These are phyloP conservation scores for Macropis europaea DNA, from an alignment of 2,888 invertebrate species.

Conservation along the genomic window DNA sequence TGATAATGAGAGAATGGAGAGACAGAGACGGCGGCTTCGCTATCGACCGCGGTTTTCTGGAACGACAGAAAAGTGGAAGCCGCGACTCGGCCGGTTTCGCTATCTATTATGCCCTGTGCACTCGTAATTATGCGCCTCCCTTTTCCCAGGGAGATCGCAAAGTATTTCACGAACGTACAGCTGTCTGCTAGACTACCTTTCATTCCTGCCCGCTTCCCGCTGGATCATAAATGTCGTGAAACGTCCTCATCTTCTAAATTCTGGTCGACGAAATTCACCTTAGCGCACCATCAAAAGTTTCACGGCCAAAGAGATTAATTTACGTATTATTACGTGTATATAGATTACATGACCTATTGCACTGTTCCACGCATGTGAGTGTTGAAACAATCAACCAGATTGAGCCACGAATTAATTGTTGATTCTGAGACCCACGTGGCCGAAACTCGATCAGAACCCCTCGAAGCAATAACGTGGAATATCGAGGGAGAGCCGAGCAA, in stretches of 20 bases:
- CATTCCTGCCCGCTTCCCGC: neutral
- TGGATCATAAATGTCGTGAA: slow-evolving; percentile 19
- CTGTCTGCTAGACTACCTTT: slow-evolving; percentile 14
- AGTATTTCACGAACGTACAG: slow-evolving; percentile 35
- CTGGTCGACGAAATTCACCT: neutral
- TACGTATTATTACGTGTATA: too few relatives aligned
- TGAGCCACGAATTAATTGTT: too few relatives aligned
- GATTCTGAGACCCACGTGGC: too few relatives aligned
- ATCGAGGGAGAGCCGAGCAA: too few relatives aligned
- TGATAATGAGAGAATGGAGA: slow-evolving; percentile 45
- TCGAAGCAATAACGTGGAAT: too few relatives aligned
- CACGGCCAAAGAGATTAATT: too few relatives aligned
- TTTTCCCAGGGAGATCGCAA: slow-evolving; percentile 40
- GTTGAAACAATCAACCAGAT: too few relatives aligned
- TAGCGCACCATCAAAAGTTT: too few relatives aligned
- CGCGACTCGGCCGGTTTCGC: slow-evolving; percentile 22
- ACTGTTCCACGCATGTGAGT: too few relatives aligned
- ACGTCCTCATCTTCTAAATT: neutral
- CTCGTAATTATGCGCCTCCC: slow-evolving; percentile 52
- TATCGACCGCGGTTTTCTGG: slow-evolving; percentile 53
- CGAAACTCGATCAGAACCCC: too few relatives aligned
- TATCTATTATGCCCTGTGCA: slow-evolving; percentile 51
- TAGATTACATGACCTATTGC: too few relatives aligned
- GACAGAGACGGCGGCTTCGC: slow-evolving; percentile 1
- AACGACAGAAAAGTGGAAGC: slow-evolving; percentile 40